These are phyloP conservation scores for Trypoxylus dichotomus DNA, from an alignment of 1,140 invertebrate species.

Conservation along the genomic window DNA sequence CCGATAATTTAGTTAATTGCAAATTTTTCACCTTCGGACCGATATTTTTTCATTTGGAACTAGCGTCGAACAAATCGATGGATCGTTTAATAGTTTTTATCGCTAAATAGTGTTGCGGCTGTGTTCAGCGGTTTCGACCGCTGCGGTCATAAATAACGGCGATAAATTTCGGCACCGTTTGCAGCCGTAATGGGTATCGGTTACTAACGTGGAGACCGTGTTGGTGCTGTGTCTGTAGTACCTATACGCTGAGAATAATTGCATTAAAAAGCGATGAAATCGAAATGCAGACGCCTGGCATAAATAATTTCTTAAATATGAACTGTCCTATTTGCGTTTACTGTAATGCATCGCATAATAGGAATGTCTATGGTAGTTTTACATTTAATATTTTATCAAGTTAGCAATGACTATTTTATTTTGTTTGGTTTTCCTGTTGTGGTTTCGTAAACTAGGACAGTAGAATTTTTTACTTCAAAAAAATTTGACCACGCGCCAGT, in stretches of 20 bases:
- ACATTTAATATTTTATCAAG: too few species aligned
- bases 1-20: constrained; percentile 16
- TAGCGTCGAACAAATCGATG: constrained; percentile 16
- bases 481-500: too few species aligned
- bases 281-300: background rate
- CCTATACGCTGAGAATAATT: background rate
- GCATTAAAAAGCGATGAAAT: constrained; percentile 14
- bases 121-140: constrained; percentile 10
- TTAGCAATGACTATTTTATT: too few species aligned
- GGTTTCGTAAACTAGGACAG: too few species aligned
- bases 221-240: background rate
- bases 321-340: background rate
- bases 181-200: constrained; percentile 13
- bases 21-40: constrained; percentile 2
- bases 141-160: constrained; percentile 12
- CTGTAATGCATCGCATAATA: background rate
- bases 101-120: constrained; percentile 10
- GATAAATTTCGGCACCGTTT: constrained; percentile 19
- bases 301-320: background rate
- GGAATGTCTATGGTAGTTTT: too few species aligned
- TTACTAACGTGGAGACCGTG: background rate
- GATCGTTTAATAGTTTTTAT: constrained; percentile 19
- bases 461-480: too few species aligned
- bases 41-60: background rate
- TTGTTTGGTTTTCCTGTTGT: too few species aligned